A percentile compares a stretch with the other conserved stretches of the same genome.
Conservation (phyloP, 2,797 vertebrate species). For the Enteromius trimaculatus region DNA sequence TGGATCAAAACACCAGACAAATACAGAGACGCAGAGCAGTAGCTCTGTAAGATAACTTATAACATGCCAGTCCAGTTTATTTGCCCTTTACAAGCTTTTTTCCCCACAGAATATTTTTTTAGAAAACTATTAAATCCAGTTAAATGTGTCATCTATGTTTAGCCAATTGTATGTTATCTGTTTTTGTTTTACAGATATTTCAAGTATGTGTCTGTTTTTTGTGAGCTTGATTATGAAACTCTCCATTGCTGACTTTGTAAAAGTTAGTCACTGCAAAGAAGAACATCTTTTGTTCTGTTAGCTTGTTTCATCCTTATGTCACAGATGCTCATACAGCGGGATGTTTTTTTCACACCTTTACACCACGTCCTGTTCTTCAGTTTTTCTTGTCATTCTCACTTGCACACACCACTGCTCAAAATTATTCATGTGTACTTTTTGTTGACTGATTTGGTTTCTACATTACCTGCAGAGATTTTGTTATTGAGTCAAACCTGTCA, state of each 20-base stretch:
- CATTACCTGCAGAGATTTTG: conserved; percentile 16
- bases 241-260: neutral
- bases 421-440: neutral
- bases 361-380: conserved; percentile 59
- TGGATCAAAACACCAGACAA: neutral
- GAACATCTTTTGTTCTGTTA: neutral
- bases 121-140: neutral
- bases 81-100: neutral
- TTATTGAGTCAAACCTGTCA: neutral
- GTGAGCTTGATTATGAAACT: neutral
- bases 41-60: neutral
- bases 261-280: neutral
- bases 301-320: conserved; percentile 13
- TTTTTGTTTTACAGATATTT: neutral
- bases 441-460: conserved; percentile 4
- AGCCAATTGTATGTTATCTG: neutral
- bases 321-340: conserved; percentile 13
- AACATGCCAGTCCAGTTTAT: neutral
- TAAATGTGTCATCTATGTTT: neutral
- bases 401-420: neutral
- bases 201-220: neutral
- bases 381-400: neutral
- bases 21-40: neutral
- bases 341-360: conserved; percentile 62
- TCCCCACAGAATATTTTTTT: neutral